Evolutionary conservation across 2,113 vertebrate genomes (phyloP).

Genomic region (Eupsittula cactorum): DNA sequence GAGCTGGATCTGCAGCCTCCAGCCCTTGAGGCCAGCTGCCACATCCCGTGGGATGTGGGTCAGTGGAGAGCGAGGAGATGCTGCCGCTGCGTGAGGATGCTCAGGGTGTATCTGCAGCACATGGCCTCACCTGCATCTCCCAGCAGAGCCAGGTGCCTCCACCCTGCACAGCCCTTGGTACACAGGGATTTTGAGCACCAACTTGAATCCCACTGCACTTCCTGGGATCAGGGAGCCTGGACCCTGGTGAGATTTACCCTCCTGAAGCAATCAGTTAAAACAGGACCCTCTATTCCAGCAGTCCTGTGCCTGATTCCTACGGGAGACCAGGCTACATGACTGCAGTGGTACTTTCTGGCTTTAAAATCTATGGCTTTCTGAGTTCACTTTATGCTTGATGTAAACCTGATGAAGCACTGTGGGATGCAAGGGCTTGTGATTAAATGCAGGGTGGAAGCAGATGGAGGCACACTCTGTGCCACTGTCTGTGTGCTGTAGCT

Average conservation of each 20-base stretch:
- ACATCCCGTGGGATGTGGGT: fast-evolving
- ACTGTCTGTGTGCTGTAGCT: neutral
- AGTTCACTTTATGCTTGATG: neutral
- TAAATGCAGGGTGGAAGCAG: neutral
- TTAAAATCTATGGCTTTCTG: neutral
- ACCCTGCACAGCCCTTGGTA: neutral
- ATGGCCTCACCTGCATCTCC: fast-evolving
- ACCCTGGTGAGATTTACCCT: neutral
- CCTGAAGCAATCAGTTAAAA: neutral
- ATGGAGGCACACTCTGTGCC: neutral
- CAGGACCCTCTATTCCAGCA: fast-evolving
- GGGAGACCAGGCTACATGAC: neutral
- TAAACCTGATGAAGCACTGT: neutral
- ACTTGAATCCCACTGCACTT: fast-evolving
- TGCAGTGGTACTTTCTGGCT: neutral
- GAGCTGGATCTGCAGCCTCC: neutral
- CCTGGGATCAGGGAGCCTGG: neutral
- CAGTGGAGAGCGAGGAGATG: fast-evolving
- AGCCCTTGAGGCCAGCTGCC: neutral
- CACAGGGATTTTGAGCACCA: fast-evolving
- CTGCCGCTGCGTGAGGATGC: neutral
- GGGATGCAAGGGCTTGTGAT: neutral
- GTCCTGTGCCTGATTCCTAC: neutral
- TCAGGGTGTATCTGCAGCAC: neutral
- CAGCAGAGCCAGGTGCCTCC: neutral